These are phyloP conservation scores for Rhombomys opimus DNA, from an alignment of 2,113 vertebrate genomes.

Conservation along the genomic window DNA sequence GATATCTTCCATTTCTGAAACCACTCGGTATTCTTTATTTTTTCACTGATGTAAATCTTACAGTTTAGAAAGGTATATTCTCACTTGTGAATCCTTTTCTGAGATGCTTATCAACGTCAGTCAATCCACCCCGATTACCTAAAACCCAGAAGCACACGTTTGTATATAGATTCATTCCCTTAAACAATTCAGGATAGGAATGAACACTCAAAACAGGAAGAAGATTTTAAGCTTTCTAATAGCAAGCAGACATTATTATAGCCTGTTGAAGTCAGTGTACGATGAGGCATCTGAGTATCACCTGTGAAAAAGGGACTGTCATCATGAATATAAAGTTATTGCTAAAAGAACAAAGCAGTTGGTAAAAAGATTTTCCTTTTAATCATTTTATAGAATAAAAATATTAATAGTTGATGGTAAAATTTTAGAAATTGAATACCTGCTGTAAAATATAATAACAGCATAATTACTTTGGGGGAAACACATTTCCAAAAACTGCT, in stretches of 20 bases:
- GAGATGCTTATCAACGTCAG: not conserved
- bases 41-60: not conserved
- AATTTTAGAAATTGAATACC: not conserved
- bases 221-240: slow-evolving; percentile 33
- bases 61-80: not conserved
- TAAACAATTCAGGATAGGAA: slow-evolving; percentile 24
- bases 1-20: not conserved
- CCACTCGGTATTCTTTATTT: not conserved
- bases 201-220: slow-evolving; percentile 41
- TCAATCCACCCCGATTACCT: not conserved
- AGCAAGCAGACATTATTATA: not conserved
- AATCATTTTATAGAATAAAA: slow-evolving; percentile 40
- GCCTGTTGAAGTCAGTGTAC: not conserved
- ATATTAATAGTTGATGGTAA: not conserved
- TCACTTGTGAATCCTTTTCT: not conserved
- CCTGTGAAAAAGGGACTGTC: not conserved
- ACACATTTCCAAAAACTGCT: not conserved
- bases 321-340: not conserved
- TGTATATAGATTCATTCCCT: not conserved
- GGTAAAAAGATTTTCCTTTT: not conserved
- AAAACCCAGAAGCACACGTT: slow-evolving; percentile 19
- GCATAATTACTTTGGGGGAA: not conserved
- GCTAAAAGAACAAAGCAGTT: not conserved
- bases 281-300: not conserved
- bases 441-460: slow-evolving; percentile 48